These are phyloP conservation scores for Tenodera sinensis DNA, from an alignment of 2,888 invertebrate genomes.

Conservation along the genomic window DNA sequence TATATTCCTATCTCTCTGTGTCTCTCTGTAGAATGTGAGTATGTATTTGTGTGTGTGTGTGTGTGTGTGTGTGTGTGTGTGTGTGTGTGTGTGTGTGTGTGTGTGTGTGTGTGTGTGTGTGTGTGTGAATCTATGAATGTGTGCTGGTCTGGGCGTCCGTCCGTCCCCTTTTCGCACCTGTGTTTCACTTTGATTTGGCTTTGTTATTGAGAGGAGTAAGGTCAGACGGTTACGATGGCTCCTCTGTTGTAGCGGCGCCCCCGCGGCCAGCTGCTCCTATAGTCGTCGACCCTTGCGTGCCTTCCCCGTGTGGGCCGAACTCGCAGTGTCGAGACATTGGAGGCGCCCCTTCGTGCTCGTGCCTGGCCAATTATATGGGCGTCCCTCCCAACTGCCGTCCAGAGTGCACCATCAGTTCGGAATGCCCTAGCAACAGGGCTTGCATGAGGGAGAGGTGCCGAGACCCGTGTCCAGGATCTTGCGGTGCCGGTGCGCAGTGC, in stretches of 20 bases:
- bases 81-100: too few species aligned
- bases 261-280: conserved; percentile 4
- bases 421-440: conserved; percentile 38
- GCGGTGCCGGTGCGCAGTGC: conserved; percentile 39
- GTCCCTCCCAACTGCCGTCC: conserved; percentile 34
- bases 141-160: neutral
- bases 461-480: conserved; percentile 40
- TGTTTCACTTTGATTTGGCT: neutral
- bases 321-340: conserved; percentile 63
- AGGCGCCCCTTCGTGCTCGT: conserved; percentile 50
- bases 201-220: neutral
- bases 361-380: conserved; percentile 39
- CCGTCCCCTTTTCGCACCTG: neutral
- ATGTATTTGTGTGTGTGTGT: too few species aligned
- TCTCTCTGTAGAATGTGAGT: too few species aligned
- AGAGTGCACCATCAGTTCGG: conserved; percentile 38
- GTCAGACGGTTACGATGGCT: conserved; percentile 26
- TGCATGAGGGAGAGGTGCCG: conserved; percentile 40
- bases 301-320: conserved; percentile 51
- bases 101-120: too few species aligned
- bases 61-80: too few species aligned
- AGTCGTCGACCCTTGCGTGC: conserved; percentile 38
- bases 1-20: neutral
- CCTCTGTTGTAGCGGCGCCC: conserved; percentile 26
- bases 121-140: neutral